These are phyloP conservation scores for Neotoxoptera formosana DNA, from an alignment of 1,140 invertebrate genomes.

Conservation along the genomic window DNA sequence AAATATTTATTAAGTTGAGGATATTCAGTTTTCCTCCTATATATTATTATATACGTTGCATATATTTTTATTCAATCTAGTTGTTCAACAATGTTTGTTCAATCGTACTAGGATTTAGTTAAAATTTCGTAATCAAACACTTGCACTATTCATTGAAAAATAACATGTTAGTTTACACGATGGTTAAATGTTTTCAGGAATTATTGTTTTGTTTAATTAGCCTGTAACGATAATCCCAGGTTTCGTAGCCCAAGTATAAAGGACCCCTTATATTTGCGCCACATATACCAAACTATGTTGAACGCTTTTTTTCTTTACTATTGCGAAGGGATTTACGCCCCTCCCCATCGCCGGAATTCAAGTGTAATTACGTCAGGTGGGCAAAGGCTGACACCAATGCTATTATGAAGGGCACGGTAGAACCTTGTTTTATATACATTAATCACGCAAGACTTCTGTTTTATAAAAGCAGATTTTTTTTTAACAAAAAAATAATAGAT, in stretches of 20 bases:
- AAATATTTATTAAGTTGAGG: background rate
- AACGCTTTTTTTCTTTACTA: background rate
- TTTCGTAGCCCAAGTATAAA: background rate
- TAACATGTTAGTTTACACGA: background rate
- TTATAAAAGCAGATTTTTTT: conserved; percentile 42
- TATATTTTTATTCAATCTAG: background rate
- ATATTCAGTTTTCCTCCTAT: background rate
- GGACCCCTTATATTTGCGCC: background rate
- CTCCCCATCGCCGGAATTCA: background rate
- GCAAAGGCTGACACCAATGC: conserved; percentile 53
- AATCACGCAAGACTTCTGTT: conserved; percentile 56
- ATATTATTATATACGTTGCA: background rate
- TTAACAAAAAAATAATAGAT: conserved; percentile 41
- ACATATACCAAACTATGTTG: background rate
- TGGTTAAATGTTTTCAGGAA: conserved; percentile 15
- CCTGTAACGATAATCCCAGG: conserved; percentile 41
- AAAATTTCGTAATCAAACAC: background rate
- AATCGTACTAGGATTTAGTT: background rate
- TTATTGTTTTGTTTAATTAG: conserved; percentile 44
- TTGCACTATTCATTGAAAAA: background rate
- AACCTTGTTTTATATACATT: conserved; percentile 56
- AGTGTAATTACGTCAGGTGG: conserved; percentile 57
- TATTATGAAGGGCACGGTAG: conserved; percentile 39
- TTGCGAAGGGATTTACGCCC: conserved; percentile 37
- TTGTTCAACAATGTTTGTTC: background rate